Evolutionary conservation across 2,888 invertebrate genomes (phyloP), one percentile per base, ranked within the genome.

Genomic region (Scaptodrosophila latifasciaeformis): DNA sequence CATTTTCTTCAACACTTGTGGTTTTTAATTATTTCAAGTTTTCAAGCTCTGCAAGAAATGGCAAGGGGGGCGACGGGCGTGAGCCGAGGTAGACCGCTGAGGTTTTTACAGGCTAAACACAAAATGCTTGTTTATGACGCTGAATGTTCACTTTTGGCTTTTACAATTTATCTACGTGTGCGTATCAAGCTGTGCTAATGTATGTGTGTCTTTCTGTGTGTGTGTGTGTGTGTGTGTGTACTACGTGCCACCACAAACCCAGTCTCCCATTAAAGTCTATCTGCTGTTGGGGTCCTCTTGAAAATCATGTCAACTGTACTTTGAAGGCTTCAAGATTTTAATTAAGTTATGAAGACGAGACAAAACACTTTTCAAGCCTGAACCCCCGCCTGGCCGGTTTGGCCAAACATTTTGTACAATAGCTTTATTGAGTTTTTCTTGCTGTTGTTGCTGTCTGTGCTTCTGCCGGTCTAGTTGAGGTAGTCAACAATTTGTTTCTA

Each of bases 21-120:
- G 78, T 65, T 70, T 70, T 75, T 67, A 72, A 79, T 69, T 72
- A 76, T 72, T 79, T 64, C 63, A 70, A 70, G 70, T 67, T 58
- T 51, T 29, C 12, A 37, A 29, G 24, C 21, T 15, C 21, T 24
- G 3, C 24, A 24, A 24, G 37, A n/a, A n/a, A n/a, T n/a, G n/a
- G n/a, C n/a, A n/a, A n/a, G n/a, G n/a, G n/a, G n/a, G 15, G 37
- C 10, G 5, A 15, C 10, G 19, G 18, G 17, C 2, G 15, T 49
- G 49, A 43, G 49, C 31, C 49, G 21, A n/a, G n/a, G n/a, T n/a
- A n/a, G n/a, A n/a, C n/a, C n/a, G n/a, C n/a, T n/a, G n/a, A n/a
- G n/a, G n/a, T n/a, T n/a, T n/a, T n/a, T n/a, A n/a, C n/a, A n/a
- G n/a, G n/a, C n/a, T n/a, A 27, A 4, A 37, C 44, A 37, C 44